These are phyloP conservation scores for Catocala nupta DNA, from an alignment of 2,888 invertebrate species.

Conservation along the genomic window DNA sequence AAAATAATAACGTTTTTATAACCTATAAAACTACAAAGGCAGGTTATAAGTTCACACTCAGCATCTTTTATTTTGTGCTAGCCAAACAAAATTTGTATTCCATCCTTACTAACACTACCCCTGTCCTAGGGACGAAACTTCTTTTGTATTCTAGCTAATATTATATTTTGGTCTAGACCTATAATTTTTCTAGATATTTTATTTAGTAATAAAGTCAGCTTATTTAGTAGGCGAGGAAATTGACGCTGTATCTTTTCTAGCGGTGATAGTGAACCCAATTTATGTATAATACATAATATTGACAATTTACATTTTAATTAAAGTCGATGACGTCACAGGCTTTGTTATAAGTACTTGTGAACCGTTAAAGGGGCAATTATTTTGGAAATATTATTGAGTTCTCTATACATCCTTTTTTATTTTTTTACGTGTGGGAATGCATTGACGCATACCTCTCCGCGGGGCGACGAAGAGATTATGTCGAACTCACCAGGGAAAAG, in stretches of 20 bases:
- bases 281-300: neutral
- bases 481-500: no score
- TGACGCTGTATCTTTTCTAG: neutral
- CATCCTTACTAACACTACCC: conserved; percentile 28
- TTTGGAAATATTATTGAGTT: no score
- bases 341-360: no score
- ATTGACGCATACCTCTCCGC: no score
- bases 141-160: conserved; percentile 23
- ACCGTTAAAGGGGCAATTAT: no score
- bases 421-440: no score
- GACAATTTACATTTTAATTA: neutral
- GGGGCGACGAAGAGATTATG: no score
- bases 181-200: conserved; percentile 24
- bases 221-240: conserved; percentile 4
- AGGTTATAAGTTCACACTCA: conserved; percentile 6
- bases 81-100: conserved; percentile 46
- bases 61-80: conserved; percentile 19
- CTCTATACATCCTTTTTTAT: no score
- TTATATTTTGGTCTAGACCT: conserved; percentile 35
- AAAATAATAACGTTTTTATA: conserved; percentile 1
- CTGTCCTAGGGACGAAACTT: conserved; percentile 25
- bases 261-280: no score
- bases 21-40: conserved; percentile 1
- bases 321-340: no score
- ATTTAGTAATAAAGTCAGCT: conserved; percentile 20